Conservation (phyloP, 2,888 invertebrate species). For the Stenichneumon culpator region DNA sequence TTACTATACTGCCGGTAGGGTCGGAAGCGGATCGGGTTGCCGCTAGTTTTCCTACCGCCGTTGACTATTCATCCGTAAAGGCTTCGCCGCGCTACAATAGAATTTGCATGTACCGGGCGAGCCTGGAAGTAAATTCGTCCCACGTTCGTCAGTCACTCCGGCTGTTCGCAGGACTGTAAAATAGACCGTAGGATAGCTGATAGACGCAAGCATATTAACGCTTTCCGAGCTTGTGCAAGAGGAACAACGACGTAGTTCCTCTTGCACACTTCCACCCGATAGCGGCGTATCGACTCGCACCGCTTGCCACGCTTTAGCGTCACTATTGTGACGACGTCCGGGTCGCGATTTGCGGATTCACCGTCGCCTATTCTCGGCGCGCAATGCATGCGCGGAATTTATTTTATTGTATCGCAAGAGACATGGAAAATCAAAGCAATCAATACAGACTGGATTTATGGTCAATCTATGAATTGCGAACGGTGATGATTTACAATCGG, state of each 20-base stretch:
- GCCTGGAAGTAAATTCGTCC: conserved; percentile 31
- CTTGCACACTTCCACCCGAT: conserved; percentile 17
- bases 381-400: not conserved
- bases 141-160: conserved; percentile 21
- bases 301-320: conserved; percentile 3
- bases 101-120: conserved; percentile 54
- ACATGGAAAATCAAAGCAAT: not conserved
- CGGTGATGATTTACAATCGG: not conserved
- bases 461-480: not conserved
- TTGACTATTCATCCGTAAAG: conserved; percentile 44
- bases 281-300: conserved; percentile 12
- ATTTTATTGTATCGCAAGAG: not conserved
- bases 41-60: conserved; percentile 2
- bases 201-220: not conserved
- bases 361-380: not conserved
- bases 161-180: not conserved
- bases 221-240: not conserved
- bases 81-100: conserved; percentile 33
- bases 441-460: not conserved
- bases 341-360: not conserved
- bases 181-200: conserved; percentile 3
- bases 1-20: conserved; percentile 36
- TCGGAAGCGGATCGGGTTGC: conserved; percentile 38
- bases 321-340: not conserved
- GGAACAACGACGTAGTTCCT: conserved; percentile 14